phyloP scores from a whole-genome alignment of 2,888 invertebrate species.

The Aphidius colemani region DNA sequence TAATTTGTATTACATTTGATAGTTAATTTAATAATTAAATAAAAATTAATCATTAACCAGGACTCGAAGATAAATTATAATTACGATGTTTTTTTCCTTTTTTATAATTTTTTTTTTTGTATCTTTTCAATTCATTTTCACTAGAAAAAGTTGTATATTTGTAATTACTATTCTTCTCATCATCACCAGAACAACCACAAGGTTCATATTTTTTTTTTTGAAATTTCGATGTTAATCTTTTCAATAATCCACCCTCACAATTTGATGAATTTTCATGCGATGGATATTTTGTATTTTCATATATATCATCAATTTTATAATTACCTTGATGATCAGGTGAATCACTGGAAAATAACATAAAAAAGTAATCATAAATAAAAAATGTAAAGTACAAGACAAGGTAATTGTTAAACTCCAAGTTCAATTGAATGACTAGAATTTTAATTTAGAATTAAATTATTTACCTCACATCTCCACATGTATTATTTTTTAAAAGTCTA shows the following conservation, averaged over 20 bases:
- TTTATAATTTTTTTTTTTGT: too few species aligned
- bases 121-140: too few species aligned
- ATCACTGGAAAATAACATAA: not conserved
- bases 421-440: slow-evolving; percentile 7
- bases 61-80: too few species aligned
- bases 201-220: too few species aligned
- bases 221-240: not conserved
- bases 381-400: not conserved
- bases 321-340: slow-evolving; percentile 10
- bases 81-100: too few species aligned
- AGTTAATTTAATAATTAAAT: too few species aligned
- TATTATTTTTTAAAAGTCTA: slow-evolving; percentile 35
- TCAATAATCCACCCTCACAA: slow-evolving; percentile 28
- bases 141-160: too few species aligned
- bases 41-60: too few species aligned
- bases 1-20: too few species aligned
- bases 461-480: too few species aligned
- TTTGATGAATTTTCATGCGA: slow-evolving; percentile 12
- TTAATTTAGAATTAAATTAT: not conserved
- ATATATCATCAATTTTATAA: slow-evolving; percentile 44
- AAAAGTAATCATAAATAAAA: not conserved
- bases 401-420: not conserved
- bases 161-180: too few species aligned
- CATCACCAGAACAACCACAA: too few species aligned
- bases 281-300: slow-evolving; percentile 42